Conservation (phyloP, 2,797 vertebrate genomes). For the Phoeniculus purpureus region DNA sequence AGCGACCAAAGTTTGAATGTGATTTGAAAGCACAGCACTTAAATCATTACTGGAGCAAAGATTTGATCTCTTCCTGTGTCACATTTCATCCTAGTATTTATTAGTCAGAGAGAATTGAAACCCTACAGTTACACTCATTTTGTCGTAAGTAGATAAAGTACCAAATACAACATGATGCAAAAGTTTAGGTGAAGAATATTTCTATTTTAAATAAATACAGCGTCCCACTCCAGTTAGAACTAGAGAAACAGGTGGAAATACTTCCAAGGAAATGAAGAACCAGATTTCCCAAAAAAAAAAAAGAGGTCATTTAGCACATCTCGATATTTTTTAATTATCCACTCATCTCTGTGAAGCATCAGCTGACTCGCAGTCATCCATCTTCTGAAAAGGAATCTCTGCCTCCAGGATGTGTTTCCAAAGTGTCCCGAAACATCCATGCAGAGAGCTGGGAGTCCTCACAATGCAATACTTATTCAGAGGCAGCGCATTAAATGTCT, state of each 20-base stretch:
- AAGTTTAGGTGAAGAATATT: not conserved
- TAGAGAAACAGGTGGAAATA: not conserved
- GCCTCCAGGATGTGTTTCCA: not conserved
- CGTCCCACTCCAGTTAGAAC: not conserved
- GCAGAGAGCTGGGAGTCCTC: not conserved
- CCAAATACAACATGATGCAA: not conserved
- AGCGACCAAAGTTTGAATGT: not conserved
- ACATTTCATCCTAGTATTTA: not conserved
- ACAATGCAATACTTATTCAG: not conserved
- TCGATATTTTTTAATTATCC: not conserved
- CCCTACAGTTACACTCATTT: not conserved
- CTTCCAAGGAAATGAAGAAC: not conserved
- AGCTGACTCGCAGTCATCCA: not conserved
- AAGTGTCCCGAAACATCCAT: not conserved
- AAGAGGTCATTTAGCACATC: not conserved
- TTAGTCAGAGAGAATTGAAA: not conserved
- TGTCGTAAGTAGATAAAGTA: not conserved
- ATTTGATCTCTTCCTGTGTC: not conserved
- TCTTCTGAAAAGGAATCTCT: not conserved
- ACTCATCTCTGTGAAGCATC: not conserved
- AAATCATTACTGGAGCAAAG: not conserved
- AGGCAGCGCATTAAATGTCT: not conserved
- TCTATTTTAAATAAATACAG: not conserved
- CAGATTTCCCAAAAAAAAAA: not conserved
- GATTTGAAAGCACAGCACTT: not conserved